Conservation (phyloP, 1,140 invertebrate species). For the Tenebrio molitor region DNA sequence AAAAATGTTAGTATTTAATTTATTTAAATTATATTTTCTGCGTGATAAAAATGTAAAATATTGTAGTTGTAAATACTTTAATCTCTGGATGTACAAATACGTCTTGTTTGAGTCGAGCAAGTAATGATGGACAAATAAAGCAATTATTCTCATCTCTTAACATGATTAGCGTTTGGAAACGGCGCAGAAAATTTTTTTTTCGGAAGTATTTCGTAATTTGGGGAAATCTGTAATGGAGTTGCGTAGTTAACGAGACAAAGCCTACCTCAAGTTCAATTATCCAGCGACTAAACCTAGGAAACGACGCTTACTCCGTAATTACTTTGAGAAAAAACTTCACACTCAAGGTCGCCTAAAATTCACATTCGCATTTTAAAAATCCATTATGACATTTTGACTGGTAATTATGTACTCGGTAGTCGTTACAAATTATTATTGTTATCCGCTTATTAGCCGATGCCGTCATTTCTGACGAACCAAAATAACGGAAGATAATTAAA, state of each 20-base stretch:
- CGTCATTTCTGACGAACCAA: constrained; percentile 18
- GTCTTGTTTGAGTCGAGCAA: constrained; percentile 6
- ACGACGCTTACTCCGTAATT: too few relatives aligned
- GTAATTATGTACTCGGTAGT: constrained; percentile 31
- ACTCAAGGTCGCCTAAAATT: constrained; percentile 5
- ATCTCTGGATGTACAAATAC: background rate
- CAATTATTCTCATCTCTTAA: background rate
- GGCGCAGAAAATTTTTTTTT: too few relatives aligned
- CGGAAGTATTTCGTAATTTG: constrained; percentile 18
- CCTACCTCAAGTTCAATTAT: too few relatives aligned
- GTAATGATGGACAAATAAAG: constrained; percentile 1
- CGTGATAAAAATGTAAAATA: too few relatives aligned
- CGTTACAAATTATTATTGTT: constrained; percentile 36
- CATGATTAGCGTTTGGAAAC: background rate
- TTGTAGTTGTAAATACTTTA: background rate
- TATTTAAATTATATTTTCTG: too few relatives aligned
- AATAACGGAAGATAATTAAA: constrained; percentile 40
- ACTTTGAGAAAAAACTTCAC: constrained; percentile 13
- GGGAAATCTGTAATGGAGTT: too few relatives aligned
- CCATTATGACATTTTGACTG: constrained; percentile 34
- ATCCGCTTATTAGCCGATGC: constrained; percentile 18
- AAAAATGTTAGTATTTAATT: too few relatives aligned
- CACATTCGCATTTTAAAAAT: constrained; percentile 32
- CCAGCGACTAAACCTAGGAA: too few relatives aligned
- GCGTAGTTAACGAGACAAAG: too few relatives aligned